These are phyloP conservation scores for Crossocerus cetratus DNA, from an alignment of 2,888 invertebrate species.

Conservation along the genomic window DNA sequence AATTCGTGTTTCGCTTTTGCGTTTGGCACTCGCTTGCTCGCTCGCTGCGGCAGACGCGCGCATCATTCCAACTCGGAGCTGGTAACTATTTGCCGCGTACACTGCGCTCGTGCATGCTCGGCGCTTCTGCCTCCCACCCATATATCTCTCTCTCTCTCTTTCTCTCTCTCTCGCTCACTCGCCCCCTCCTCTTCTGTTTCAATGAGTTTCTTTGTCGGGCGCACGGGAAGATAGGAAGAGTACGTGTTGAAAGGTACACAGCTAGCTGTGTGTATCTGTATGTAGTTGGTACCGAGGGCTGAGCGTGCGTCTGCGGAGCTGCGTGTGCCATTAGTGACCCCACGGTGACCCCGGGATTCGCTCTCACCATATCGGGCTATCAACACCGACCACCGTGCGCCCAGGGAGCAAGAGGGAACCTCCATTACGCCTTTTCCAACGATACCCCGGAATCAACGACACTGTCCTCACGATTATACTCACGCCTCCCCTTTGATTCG, in stretches of 20 bases:
- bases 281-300: neutral
- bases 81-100: constrained; percentile 15
- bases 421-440: constrained; percentile 62
- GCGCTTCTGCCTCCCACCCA: neutral
- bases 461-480: constrained; percentile 50
- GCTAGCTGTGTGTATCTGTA: neutral
- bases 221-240: neutral
- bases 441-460: constrained; percentile 49
- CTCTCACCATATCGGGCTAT: constrained; percentile 69
- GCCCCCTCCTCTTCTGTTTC: neutral
- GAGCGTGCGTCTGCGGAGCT: constrained; percentile 47
- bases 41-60: constrained; percentile 46
- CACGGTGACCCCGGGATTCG: constrained; percentile 69
- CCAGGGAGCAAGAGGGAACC: constrained; percentile 32
- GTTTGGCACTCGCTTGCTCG: constrained; percentile 50
- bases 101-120: neutral
- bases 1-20: constrained; percentile 73
- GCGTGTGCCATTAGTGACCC: constrained; percentile 76
- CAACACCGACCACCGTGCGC: constrained; percentile 69
- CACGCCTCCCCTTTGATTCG: constrained; percentile 18
- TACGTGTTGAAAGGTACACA: neutral
- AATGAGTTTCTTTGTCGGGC: too few species aligned
- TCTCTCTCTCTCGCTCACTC: neutral
- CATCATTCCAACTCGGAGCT: constrained; percentile 32
- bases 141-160: neutral